Conservation (phyloP, 2,888 invertebrate species). For the Dicyrtoma fusca region DNA sequence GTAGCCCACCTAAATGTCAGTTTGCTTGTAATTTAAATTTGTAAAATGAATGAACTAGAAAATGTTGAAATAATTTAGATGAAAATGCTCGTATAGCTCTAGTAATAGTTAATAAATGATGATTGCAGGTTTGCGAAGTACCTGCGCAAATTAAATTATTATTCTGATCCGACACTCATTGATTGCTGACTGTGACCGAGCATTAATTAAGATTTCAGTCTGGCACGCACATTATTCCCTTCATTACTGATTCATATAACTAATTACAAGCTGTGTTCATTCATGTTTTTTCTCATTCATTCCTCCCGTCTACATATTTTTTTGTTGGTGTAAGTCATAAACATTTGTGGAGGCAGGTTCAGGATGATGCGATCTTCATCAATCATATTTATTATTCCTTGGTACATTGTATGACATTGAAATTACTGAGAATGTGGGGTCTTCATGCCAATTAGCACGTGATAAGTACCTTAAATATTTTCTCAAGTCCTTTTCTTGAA, state of each 20-base stretch:
- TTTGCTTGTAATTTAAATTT: constrained; percentile 31
- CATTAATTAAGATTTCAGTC: no score
- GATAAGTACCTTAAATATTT: not conserved
- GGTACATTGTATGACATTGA: not conserved
- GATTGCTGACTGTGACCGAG: no score
- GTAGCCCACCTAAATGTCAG: not conserved
- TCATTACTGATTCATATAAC: not conserved
- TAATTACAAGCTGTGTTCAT: not conserved
- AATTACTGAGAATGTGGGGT: constrained; percentile 4
- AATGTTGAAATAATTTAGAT: constrained; percentile 7
- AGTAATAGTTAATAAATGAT: constrained; percentile 15
- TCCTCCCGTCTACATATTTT: not conserved
- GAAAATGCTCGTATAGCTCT: constrained; percentile 4
- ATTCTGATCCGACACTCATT: not conserved
- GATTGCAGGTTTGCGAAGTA: constrained; percentile 30
- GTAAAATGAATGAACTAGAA: constrained; percentile 16
- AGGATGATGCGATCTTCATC: not conserved
- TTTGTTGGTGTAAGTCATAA: not conserved
- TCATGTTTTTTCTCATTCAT: not conserved
- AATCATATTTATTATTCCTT: not conserved
- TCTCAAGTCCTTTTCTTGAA: not conserved
- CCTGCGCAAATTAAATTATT: constrained; percentile 25
- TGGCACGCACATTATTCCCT: no score
- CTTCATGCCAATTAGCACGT: constrained; percentile 2
- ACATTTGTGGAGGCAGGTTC: no score